These are phyloP conservation scores for Wiebesia pumilae DNA, from an alignment of 1,140 invertebrate species.

Conservation along the genomic window DNA sequence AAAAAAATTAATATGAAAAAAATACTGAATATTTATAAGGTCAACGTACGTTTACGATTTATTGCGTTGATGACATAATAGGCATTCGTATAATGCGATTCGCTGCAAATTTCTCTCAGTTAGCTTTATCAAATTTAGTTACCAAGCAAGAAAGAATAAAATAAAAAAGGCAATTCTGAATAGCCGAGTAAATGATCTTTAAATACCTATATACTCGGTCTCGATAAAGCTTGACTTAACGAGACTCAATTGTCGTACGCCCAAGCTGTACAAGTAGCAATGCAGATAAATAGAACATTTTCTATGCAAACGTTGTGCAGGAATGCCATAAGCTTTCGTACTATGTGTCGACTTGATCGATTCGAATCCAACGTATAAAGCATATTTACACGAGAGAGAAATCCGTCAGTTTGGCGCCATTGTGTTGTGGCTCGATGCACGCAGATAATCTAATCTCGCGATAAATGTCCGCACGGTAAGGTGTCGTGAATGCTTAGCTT, in stretches of 20 bases:
- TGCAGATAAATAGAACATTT: background rate
- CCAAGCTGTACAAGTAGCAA: background rate
- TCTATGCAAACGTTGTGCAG: background rate
- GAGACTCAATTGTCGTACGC: conserved; percentile 44
- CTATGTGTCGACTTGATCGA: conserved; percentile 27
- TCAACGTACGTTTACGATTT: background rate
- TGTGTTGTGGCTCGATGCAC: conserved; percentile 48
- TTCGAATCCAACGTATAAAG: background rate
- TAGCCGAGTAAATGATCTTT: conserved; percentile 41
- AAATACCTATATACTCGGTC: background rate
- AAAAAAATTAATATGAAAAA: background rate
- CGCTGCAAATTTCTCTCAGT: background rate
- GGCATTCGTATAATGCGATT: background rate
- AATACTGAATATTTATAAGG: background rate
- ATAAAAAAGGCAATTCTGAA: conserved; percentile 15
- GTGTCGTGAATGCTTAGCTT: conserved; percentile 7
- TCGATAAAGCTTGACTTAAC: conserved; percentile 45
- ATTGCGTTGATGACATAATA: conserved; percentile 24
- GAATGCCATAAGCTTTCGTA: conserved; percentile 6
- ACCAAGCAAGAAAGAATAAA: background rate
- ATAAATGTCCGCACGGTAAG: conserved; percentile 52
- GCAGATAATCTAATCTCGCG: conserved; percentile 68
- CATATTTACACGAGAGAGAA: conserved; percentile 20
- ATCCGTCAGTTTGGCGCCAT: conserved; percentile 62
- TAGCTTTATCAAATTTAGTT: background rate